A percentile compares a stretch with the other conserved stretches of the same genome.
phyloP scores from a whole-genome alignment of 2,888 invertebrate species.

The Pecten maximus region DNA sequence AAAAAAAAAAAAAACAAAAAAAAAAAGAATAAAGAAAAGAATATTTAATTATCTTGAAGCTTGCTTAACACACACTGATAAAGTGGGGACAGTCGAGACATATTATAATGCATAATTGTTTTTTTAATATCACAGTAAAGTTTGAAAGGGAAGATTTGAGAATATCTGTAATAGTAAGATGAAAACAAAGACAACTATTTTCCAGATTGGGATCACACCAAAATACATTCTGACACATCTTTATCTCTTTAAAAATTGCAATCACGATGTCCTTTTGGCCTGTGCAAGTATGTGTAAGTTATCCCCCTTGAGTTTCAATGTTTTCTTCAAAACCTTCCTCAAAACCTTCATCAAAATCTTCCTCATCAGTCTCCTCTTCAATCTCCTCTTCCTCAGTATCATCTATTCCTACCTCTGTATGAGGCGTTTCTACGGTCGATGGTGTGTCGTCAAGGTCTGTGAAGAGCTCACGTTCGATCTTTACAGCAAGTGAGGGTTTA shows the following conservation, averaged over 20 bases:
- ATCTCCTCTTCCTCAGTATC: not conserved
- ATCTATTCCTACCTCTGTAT: not conserved
- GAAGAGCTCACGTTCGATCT: constrained; percentile 57
- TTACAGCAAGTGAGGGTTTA: constrained; percentile 65
- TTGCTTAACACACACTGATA: no score
- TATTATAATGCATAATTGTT: no score
- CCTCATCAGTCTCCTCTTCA: not conserved
- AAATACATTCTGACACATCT: not conserved
- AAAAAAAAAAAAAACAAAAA: no score
- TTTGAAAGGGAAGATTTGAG: not conserved
- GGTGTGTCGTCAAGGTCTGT: not conserved
- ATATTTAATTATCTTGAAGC: no score
- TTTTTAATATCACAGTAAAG: no score
- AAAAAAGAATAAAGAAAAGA: no score
- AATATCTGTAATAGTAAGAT: not conserved
- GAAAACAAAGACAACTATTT: not conserved
- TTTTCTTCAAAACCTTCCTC: not conserved
- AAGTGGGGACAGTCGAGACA: no score
- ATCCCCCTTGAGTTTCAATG: not conserved
- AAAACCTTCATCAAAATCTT: not conserved
- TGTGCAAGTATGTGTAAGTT: not conserved
- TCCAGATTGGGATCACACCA: not conserved
- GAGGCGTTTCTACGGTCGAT: not conserved
- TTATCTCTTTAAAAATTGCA: not conserved
- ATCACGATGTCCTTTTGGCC: not conserved